These are phyloP conservation scores for Pangasianodon gigas DNA, from an alignment of 2,113 vertebrate genomes.

Conservation along the genomic window DNA sequence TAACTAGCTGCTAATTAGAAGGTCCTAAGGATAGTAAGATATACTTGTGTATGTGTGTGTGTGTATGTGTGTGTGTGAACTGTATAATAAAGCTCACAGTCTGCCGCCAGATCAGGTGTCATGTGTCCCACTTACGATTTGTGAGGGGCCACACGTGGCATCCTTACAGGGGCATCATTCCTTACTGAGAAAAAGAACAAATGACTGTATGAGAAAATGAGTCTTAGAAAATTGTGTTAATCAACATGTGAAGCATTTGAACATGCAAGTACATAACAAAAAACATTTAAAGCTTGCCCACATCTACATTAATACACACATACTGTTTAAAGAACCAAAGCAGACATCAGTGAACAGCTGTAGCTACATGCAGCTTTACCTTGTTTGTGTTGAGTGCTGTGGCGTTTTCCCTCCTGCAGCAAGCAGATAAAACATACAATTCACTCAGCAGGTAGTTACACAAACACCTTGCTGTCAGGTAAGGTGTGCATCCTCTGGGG, in stretches of 20 bases:
- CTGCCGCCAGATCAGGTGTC: conserved; percentile 62
- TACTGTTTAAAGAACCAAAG: not conserved
- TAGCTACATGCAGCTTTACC: conserved; percentile 71
- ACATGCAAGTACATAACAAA: not conserved
- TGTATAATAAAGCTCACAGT: conserved; percentile 33
- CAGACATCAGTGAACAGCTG: not conserved
- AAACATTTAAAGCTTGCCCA: not conserved
- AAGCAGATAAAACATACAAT: conserved; percentile 24
- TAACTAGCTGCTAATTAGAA: not conserved
- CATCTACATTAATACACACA: not conserved
- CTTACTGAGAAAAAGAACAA: conserved; percentile 72
- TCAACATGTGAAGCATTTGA: not conserved
- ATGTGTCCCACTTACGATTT: conserved; percentile 88
- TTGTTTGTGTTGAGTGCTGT: conserved; percentile 80
- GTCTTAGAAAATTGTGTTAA: not conserved
- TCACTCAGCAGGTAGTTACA: conserved; percentile 11
- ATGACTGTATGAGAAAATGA: conserved; percentile 27
- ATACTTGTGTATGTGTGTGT: not conserved
- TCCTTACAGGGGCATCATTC: conserved; percentile 81
- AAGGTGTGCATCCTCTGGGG: not conserved
- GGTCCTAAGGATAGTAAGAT: not conserved
- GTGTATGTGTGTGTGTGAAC: not conserved
- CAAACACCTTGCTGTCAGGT: not conserved
- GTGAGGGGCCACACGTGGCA: conserved; percentile 79
- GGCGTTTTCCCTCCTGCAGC: conserved; percentile 80